phyloP scores from a whole-genome alignment of 2,888 invertebrate genomes.

The Alentia gelatinosa region DNA sequence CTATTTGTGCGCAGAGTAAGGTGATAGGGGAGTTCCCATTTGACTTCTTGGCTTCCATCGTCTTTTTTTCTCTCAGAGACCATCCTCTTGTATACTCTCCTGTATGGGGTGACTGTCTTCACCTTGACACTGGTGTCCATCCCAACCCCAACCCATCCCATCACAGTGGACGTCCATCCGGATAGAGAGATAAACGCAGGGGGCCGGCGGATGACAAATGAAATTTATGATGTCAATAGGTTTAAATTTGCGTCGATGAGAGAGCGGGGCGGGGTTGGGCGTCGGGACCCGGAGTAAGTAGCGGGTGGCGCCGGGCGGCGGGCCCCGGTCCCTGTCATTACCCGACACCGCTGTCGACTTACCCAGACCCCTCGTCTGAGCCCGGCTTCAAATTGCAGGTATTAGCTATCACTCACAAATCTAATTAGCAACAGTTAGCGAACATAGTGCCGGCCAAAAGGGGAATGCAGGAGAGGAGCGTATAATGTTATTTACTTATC shows the following conservation, averaged over 20 bases:
- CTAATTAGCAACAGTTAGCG: constrained; percentile 32
- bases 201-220: constrained; percentile 28
- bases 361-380: not conserved
- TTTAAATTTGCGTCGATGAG: not conserved
- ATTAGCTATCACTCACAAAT: constrained; percentile 31
- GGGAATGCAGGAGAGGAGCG: not conserved
- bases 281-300: not conserved
- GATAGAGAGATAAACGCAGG: not conserved
- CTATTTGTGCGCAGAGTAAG: not conserved
- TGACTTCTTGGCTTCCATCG: not conserved
- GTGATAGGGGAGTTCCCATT: not conserved
- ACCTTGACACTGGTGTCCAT: not conserved
- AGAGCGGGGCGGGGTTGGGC: not conserved
- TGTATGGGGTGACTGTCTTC: too few relatives aligned
- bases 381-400: not conserved
- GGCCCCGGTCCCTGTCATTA: not conserved
- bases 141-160: not conserved
- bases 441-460: not conserved
- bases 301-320: not conserved
- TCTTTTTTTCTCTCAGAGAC: not conserved
- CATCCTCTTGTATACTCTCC: not conserved
- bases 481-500: not conserved
- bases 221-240: constrained; percentile 45
- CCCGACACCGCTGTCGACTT: not conserved
- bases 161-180: not conserved